Percentiles rank a stretch among this genome's conserved stretches.
These are phyloP conservation scores for Nematolebias whitei DNA, from an alignment of 2,113 vertebrate genomes.

Conservation along the genomic window DNA sequence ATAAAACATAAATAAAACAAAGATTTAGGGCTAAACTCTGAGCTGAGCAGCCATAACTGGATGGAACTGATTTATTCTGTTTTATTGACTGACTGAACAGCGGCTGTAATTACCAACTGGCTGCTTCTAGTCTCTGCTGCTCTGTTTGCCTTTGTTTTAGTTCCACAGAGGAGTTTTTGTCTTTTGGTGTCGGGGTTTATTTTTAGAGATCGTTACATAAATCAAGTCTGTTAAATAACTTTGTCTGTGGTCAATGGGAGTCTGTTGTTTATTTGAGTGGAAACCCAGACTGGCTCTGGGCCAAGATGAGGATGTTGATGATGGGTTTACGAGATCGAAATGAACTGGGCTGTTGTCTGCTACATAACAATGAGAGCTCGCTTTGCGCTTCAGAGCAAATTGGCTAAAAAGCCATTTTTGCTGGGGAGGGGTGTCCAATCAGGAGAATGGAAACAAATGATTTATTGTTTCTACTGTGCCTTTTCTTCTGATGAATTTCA, in stretches of 20 bases:
- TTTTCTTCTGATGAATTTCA: constrained; percentile 35
- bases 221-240: constrained; percentile 35
- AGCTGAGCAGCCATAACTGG: constrained; percentile 4
- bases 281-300: constrained; percentile 22
- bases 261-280: constrained; percentile 20
- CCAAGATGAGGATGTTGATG: constrained; percentile 34
- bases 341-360: constrained; percentile 9
- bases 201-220: constrained; percentile 43
- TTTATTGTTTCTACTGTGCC: constrained; percentile 27
- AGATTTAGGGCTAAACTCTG: background rate
- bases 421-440: constrained; percentile 9
- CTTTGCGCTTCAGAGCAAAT: constrained; percentile 1
- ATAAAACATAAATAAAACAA: background rate
- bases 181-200: constrained; percentile 23
- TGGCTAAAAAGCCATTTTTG: constrained; percentile 39
- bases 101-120: constrained; percentile 15
- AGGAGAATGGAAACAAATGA: constrained; percentile 26
- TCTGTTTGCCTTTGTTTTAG: constrained; percentile 19
- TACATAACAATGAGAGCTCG: constrained; percentile 45
- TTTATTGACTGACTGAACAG: constrained; percentile 1
- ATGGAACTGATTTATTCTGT: background rate
- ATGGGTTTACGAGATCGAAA: constrained; percentile 22
- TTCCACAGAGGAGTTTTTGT: constrained; percentile 6
- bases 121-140: background rate
- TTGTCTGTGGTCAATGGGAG: constrained; percentile 18